Evolutionary conservation across 1,140 invertebrate species (phyloP).

Genomic region (Ectropis grisescens): DNA sequence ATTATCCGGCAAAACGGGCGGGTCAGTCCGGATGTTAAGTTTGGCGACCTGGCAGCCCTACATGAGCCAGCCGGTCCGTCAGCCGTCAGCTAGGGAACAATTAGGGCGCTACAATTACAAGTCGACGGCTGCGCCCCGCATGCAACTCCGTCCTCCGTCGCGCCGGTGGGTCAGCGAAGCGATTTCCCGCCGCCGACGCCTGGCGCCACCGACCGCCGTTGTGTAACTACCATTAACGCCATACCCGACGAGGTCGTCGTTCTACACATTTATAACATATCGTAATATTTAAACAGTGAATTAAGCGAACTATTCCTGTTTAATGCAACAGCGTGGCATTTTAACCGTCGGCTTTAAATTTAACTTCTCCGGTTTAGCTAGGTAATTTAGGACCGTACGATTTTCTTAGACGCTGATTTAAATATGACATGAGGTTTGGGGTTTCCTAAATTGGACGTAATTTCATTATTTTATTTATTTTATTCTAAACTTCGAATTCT

Average conservation of each 20-base stretch:
- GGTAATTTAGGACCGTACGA: too few species aligned
- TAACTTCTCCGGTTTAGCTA: too few species aligned
- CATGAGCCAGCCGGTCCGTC: constrained; percentile 36
- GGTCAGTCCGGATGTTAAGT: too few species aligned
- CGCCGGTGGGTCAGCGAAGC: constrained; percentile 49
- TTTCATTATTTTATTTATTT: too few species aligned
- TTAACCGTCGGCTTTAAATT: constrained; percentile 2
- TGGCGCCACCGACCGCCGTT: constrained; percentile 48
- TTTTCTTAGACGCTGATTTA: too few species aligned
- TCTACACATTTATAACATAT: constrained; percentile 31
- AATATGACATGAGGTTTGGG: too few species aligned
- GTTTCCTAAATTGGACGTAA: too few species aligned
- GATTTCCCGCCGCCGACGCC: constrained; percentile 48
- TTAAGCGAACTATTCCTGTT: constrained; percentile 10
- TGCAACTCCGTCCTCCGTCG: too few species aligned
- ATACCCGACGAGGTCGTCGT: constrained; percentile 45
- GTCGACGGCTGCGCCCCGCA: constrained; percentile 35
- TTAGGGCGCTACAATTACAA: constrained; percentile 58
- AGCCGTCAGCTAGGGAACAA: constrained; percentile 36
- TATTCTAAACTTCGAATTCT: too few species aligned
- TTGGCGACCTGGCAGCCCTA: too few species aligned
- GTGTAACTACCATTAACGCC: constrained; percentile 48
- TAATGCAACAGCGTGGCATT: constrained; percentile 3
- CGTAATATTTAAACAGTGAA: constrained; percentile 13
- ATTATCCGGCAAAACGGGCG: too few species aligned